Evolutionary conservation across 2,888 invertebrate genomes (phyloP), one percentile per base, ranked within the genome.

Genomic region (Pollenia angustigena): DNA sequence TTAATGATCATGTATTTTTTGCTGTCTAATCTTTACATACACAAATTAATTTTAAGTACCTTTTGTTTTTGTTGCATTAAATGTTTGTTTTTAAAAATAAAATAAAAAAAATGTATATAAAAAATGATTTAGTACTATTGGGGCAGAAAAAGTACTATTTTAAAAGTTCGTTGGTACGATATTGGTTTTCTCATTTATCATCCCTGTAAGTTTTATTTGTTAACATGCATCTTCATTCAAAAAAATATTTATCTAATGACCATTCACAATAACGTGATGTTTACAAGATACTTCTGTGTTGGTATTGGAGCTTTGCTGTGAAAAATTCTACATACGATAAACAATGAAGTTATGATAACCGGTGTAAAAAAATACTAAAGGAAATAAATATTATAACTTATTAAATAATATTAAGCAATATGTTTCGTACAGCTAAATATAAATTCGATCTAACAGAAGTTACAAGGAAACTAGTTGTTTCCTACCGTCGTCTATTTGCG

Each of bases 401-500:
- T 79, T 78, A 84, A 75, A 60, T 71, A 23, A 71, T 50, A 56
- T 68, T 72, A 66, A 84, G 46, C 50, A 92, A 90, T 74, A 92
- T 92, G 91, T 91, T 93, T 88, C 92, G 93, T 81, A 91, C 91
- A 62, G 90, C 92, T 48, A 93, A 92, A 89, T 93, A 90, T 87
- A 93, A 93, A 89, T 91, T 93, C 82, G 93, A 93, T 88, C 88
- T 91, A 32, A 90, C 90, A 50, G 93, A 93, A 87, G 87, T 92
- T 60, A 89, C 91, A 32, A 91, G 93, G 18, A 91, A 92, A 84
- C 74, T 92, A 58, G 87, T 93, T 48, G 89, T 92, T 50, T 92
- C 93, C 1, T 93, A 93, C 89, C 91, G 93, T 58, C 92, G 92
- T 83, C 89, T 93, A 69, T 92, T 93, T 88, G 88, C 93, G 52